Evolutionary conservation across 2,113 vertebrate species (phyloP).

Genomic region (Nannospalax galili): DNA sequence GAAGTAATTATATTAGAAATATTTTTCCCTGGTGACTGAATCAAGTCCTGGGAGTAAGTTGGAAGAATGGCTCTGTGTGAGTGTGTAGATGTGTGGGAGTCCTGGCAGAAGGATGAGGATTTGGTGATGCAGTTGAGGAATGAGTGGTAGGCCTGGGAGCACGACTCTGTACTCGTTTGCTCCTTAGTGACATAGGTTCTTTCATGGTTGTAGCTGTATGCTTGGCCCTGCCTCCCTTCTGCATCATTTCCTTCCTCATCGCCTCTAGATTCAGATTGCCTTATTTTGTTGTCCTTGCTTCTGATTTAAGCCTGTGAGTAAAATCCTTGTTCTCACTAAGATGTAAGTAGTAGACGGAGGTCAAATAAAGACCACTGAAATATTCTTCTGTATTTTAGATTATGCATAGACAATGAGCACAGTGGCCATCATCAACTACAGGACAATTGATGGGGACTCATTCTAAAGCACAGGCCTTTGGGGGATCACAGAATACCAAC

Average conservation of each 20-base stretch:
- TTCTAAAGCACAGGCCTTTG: neutral
- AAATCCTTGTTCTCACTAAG: neutral
- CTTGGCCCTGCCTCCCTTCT: neutral
- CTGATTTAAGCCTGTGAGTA: neutral
- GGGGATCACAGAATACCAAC: neutral
- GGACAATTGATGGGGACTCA: neutral
- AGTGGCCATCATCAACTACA: neutral
- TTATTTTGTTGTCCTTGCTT: neutral
- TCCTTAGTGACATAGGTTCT: neutral
- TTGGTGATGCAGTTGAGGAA: neutral
- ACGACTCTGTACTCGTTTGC: neutral
- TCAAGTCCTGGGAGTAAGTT: neutral
- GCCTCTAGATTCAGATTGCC: neutral
- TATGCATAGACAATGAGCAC: neutral
- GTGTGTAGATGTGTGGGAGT: neutral
- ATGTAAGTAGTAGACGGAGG: neutral
- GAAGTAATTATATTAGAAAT: neutral
- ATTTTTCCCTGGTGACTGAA: neutral
- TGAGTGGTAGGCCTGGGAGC: neutral
- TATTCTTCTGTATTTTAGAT: neutral
- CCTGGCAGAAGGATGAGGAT: neutral
- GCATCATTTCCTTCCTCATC: neutral
- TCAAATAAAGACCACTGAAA: neutral
- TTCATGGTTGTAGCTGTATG: neutral
- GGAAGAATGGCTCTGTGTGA: neutral